Percentiles rank a stretch among this genome's conserved stretches.
Conservation (phyloP, 2,888 invertebrate species). For the Amiota mariae region DNA sequence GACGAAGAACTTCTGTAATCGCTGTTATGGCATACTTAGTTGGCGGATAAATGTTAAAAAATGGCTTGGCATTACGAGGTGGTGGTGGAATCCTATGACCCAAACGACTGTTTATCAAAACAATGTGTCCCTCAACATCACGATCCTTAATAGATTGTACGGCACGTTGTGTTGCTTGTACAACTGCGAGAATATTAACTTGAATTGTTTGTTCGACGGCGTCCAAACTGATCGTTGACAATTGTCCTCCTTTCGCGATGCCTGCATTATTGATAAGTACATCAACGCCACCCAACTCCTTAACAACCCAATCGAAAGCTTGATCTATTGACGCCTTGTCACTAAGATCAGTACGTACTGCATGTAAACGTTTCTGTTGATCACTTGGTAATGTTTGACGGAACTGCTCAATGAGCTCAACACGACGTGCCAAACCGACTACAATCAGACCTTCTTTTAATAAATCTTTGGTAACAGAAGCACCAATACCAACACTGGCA, state of each 20-base stretch:
- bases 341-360: conserved; percentile 74
- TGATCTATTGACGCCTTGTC: conserved; percentile 75
- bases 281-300: conserved; percentile 75
- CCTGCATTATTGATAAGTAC: conserved; percentile 78
- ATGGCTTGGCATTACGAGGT: conserved; percentile 13
- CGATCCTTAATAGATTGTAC: conserved; percentile 73
- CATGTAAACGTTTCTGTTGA: conserved; percentile 48
- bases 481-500: conserved; percentile 78
- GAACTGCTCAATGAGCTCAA: conserved; percentile 70
- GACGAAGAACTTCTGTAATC: conserved; percentile 58
- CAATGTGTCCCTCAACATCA: conserved; percentile 70
- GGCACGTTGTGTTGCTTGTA: conserved; percentile 73
- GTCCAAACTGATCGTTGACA: conserved; percentile 40
- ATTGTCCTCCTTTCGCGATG: conserved; percentile 48
- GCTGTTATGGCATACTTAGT: conserved; percentile 63
- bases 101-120: conserved; percentile 62
- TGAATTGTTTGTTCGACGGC: conserved; percentile 66
- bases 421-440: conserved; percentile 74
- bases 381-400: conserved; percentile 42
- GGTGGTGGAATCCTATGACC: conserved; percentile 40
- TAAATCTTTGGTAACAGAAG: conserved; percentile 72
- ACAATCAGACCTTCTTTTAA: conserved; percentile 75
- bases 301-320: conserved; percentile 75
- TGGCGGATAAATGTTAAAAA: conserved; percentile 57
- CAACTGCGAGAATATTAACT: conserved; percentile 72